These are phyloP conservation scores for Osmerus mordax DNA, from an alignment of 2,113 vertebrate species.

Conservation along the genomic window DNA sequence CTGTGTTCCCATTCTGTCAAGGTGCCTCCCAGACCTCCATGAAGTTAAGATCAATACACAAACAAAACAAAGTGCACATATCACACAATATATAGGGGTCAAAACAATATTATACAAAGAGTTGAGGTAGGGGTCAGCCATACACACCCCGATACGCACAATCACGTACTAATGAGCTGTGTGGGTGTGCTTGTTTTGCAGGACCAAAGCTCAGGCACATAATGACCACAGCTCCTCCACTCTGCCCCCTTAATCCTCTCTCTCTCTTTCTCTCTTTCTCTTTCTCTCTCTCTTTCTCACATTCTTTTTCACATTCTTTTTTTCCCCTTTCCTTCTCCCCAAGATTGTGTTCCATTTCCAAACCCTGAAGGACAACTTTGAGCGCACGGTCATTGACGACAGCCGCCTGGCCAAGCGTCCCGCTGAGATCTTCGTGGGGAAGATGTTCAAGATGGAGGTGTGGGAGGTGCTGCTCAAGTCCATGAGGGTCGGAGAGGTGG, in stretches of 20 bases:
- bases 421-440: slow-evolving; percentile 83
- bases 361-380: slow-evolving; percentile 82
- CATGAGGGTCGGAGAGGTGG: slow-evolving; percentile 83
- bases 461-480: slow-evolving; percentile 83
- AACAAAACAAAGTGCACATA: slow-evolving; percentile 43
- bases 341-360: slow-evolving; percentile 87
- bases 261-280: slow-evolving; percentile 1
- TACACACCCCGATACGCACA: slow-evolving; percentile 4
- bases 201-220: slow-evolving; percentile 1
- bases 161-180: not conserved
- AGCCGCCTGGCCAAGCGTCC: slow-evolving; percentile 74
- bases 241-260: slow-evolving; percentile 4
- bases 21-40: slow-evolving; percentile 36
- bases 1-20: slow-evolving; percentile 24
- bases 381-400: slow-evolving; percentile 81
- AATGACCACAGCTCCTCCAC: not conserved
- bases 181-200: not conserved
- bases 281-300: slow-evolving; percentile 7
- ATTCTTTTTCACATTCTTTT: not conserved
- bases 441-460: slow-evolving; percentile 88
- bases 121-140: not conserved
- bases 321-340: slow-evolving; percentile 1
- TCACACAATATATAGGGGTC: slow-evolving; percentile 12
- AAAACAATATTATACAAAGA: slow-evolving; percentile 25
- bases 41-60: slow-evolving; percentile 26